These are phyloP conservation scores for Calephelis perditalis DNA, from an alignment of 2,888 invertebrate species.

Conservation along the genomic window DNA sequence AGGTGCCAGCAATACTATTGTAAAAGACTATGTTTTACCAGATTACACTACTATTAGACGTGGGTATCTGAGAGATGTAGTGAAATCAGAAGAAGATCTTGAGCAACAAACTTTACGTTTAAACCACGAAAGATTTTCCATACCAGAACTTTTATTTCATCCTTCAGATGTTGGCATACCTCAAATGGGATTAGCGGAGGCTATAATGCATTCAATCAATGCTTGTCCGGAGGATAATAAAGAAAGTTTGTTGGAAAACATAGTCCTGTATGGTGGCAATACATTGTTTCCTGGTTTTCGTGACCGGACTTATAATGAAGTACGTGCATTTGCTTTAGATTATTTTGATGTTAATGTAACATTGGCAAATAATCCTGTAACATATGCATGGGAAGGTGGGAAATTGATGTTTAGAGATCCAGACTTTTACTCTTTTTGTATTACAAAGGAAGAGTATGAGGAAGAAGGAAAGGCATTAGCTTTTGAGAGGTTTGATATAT, in stretches of 20 bases:
- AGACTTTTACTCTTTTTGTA: conserved; percentile 83
- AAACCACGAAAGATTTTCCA: conserved; percentile 95
- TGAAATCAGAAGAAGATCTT: conserved; percentile 60
- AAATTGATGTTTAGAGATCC: conserved; percentile 84
- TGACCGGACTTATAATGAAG: conserved; percentile 81
- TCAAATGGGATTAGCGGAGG: conserved; percentile 95
- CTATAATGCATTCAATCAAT: conserved; percentile 87
- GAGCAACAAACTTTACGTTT: conserved; percentile 89
- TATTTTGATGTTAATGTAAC: conserved; percentile 86
- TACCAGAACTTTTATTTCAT: conserved; percentile 96
- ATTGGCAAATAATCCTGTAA: conserved; percentile 81
- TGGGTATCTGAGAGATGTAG: conserved; percentile 79
- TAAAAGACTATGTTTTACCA: conserved; percentile 95
- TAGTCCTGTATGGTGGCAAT: conserved; percentile 90
- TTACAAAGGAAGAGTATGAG: conserved; percentile 92
- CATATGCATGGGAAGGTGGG: conserved; percentile 95
- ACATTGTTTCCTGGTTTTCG: conserved; percentile 90
- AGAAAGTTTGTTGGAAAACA: conserved; percentile 88
- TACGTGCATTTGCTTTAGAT: conserved; percentile 87
- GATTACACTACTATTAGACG: conserved; percentile 94
- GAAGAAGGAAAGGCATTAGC: conserved; percentile 86
- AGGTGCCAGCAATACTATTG: conserved; percentile 82
- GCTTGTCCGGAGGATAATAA: conserved; percentile 85
- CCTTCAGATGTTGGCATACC: conserved; percentile 96
- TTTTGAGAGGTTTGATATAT: conserved; percentile 76